A percentile compares a stretch with the other conserved stretches of the same genome.
phyloP scores from a whole-genome alignment of 2,888 invertebrate species.

The Nemurella pictetii region DNA sequence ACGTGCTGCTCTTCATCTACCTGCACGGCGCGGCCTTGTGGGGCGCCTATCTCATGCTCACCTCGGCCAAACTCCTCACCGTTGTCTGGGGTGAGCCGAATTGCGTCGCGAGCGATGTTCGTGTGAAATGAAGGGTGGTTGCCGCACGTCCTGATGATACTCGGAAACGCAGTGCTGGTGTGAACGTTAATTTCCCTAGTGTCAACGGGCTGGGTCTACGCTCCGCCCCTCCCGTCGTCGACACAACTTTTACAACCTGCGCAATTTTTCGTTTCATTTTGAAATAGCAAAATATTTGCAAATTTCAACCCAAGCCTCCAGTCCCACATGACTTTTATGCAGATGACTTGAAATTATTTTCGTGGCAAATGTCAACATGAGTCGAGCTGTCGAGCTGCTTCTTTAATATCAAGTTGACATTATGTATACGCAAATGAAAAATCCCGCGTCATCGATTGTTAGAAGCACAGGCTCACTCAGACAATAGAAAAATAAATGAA shows the following conservation, averaged over 20 bases:
- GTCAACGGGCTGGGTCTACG: no score
- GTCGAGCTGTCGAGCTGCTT: not conserved
- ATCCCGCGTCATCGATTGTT: not conserved
- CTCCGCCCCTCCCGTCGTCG: not conserved
- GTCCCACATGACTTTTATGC: not conserved
- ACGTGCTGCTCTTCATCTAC: conserved; percentile 75
- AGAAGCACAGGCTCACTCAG: not conserved
- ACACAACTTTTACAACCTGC: no score
- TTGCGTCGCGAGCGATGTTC: no score
- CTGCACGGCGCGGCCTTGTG: conserved; percentile 76
- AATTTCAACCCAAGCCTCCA: no score
- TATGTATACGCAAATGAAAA: not conserved
- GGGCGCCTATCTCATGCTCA: conserved; percentile 71
- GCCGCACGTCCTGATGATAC: no score
- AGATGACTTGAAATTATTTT: not conserved
- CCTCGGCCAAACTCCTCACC: conserved; percentile 75
- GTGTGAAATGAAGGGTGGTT: no score
- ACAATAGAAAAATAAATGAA: not conserved
- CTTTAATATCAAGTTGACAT: not conserved
- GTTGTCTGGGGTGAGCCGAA: conserved; percentile 68
- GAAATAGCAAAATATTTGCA: no score
- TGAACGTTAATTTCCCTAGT: no score
- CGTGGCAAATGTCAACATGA: not conserved
- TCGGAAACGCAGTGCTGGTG: no score
- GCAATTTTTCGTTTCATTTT: no score